These are phyloP conservation scores for Rhipidura dahli DNA, from an alignment of 2,113 vertebrate genomes.

Conservation along the genomic window DNA sequence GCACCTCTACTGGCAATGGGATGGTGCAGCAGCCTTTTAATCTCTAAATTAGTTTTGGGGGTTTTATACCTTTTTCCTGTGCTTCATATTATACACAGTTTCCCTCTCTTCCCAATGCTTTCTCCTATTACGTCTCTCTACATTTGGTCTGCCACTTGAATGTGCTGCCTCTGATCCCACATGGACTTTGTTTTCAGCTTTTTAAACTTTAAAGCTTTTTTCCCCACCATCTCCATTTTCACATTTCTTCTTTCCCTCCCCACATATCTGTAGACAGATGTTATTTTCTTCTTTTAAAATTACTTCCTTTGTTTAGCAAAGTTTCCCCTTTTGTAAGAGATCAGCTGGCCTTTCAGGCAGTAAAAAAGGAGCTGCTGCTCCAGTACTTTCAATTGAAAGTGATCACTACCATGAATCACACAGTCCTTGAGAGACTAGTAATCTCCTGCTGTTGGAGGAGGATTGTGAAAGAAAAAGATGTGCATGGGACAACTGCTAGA, in stretches of 20 bases:
- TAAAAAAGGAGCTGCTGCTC: constrained; percentile 13
- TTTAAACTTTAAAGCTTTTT: not conserved
- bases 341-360: constrained; percentile 10
- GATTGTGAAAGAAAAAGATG: not conserved
- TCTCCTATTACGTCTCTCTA: not conserved
- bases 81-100: not conserved
- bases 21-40: not conserved
- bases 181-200: not conserved
- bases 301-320: constrained; percentile 33
- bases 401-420: not conserved
- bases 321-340: constrained; percentile 15
- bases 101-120: not conserved
- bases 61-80: not conserved
- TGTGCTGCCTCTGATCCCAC: not conserved
- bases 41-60: not conserved
- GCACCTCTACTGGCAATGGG: not conserved
- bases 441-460: not conserved
- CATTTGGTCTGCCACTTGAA: not conserved
- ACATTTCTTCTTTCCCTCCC: not conserved
- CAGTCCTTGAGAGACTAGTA: not conserved
- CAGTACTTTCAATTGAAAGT: not conserved
- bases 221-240: not conserved
- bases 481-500: not conserved
- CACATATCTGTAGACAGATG: constrained; percentile 6
- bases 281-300: constrained; percentile 39